These are phyloP conservation scores for Atopsyche davidsoni DNA, from an alignment of 1,140 invertebrate species.

Conservation along the genomic window DNA sequence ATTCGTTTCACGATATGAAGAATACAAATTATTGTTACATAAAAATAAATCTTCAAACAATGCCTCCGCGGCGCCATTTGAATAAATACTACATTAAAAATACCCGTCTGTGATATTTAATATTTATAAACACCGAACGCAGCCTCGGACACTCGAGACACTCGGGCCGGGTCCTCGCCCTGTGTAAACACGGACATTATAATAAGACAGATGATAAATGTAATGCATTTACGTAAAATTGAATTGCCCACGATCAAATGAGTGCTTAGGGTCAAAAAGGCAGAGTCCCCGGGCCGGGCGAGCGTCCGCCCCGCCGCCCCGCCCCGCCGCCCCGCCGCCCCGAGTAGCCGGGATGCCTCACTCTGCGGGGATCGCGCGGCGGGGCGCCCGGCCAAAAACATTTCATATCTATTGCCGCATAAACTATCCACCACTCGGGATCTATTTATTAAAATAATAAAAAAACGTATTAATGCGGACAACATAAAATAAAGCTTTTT, in stretches of 20 bases:
- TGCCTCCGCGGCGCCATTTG: conserved; percentile 22
- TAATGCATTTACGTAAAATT: conserved; percentile 24
- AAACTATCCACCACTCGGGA: conserved; percentile 27
- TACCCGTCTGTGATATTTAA: conserved; percentile 20
- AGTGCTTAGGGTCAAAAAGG: background rate
- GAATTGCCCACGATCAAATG: conserved; percentile 15
- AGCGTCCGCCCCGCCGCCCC: conserved; percentile 4
- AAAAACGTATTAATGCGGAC: too few species aligned
- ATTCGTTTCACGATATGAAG: conserved; percentile 21
- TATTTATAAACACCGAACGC: conserved; percentile 15
- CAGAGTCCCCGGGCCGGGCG: background rate
- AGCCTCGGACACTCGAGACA: too few species aligned
- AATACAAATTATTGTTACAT: conserved; percentile 25
- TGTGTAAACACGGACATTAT: conserved; percentile 17
- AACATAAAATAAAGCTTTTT: too few species aligned
- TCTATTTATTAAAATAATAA: conserved; percentile 22
- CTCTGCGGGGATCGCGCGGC: conserved; percentile 23
- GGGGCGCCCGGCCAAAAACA: conserved; percentile 23
- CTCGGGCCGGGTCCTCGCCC: background rate
- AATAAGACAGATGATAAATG: conserved; percentile 27
- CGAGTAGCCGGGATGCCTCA: conserved; percentile 24
- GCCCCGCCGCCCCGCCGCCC: conserved; percentile 19
- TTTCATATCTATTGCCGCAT: conserved; percentile 24
- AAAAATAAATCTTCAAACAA: conserved; percentile 23
- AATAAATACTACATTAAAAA: conserved; percentile 26